phyloP scores from a whole-genome alignment of 2,797 vertebrate species.

The Sternotherus odoratus region DNA sequence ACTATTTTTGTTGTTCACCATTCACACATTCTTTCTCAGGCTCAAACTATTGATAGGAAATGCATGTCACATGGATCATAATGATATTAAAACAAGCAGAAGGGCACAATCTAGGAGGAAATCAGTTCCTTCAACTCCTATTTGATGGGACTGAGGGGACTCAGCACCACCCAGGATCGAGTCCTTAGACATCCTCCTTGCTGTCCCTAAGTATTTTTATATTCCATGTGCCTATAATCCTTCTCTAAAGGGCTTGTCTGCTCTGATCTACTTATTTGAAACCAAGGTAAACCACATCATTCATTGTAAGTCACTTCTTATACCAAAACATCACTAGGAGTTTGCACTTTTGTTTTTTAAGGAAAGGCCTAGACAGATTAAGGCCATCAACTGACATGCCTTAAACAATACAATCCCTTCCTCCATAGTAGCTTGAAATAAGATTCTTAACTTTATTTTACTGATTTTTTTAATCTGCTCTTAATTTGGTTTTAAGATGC shows the following conservation, averaged over 20 bases:
- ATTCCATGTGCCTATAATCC: neutral
- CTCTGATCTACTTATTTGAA: rapidly evolving
- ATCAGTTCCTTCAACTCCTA: neutral
- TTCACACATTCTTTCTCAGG: neutral
- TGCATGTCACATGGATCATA: rapidly evolving
- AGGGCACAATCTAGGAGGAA: no score
- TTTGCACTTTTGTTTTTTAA: neutral
- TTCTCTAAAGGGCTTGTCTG: rapidly evolving
- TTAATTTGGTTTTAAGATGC: neutral
- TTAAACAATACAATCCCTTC: neutral
- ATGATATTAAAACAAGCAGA: neutral
- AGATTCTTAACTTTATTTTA: neutral
- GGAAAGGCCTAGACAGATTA: neutral
- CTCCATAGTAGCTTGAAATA: neutral
- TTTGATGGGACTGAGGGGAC: neutral
- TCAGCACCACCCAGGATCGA: neutral
- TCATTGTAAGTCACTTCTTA: neutral
- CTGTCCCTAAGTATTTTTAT: neutral
- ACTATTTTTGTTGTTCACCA: rapidly evolving
- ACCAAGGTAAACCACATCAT: rapidly evolving
- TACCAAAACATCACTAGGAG: neutral
- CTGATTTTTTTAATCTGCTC: neutral
- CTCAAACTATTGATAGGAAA: neutral
- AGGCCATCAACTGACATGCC: no score
- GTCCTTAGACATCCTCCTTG: no score